Conservation (phyloP, 2,888 invertebrate genomes). For the Chymomyza amoena region DNA sequence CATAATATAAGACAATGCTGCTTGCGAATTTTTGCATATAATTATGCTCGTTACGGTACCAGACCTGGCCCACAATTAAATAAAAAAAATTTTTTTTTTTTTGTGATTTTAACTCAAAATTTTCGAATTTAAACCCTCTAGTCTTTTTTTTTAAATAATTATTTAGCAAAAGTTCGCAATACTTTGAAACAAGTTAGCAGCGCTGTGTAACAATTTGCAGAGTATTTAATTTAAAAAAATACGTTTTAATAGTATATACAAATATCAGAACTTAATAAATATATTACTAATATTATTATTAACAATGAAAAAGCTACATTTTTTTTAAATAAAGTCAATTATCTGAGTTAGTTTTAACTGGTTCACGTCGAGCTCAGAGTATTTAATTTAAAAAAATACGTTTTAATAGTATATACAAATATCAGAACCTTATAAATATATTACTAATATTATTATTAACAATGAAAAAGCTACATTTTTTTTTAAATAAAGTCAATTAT, state of each 20-base stretch:
- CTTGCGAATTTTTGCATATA: constrained; percentile 9
- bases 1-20: constrained; percentile 16
- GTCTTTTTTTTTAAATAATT: constrained; percentile 21
- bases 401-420: neutral
- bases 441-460: neutral
- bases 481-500: neutral
- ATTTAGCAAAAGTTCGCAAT: constrained; percentile 13
- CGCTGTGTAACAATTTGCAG: neutral
- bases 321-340: neutral
- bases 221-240: neutral
- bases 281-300: neutral
- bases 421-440: neutral
- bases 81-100: neutral
- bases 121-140: constrained; percentile 31
- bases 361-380: too few species aligned
- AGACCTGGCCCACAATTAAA: neutral
- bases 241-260: neutral
- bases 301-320: neutral
- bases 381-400: neutral
- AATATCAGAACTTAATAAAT: neutral
- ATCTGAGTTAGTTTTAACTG: too few species aligned
- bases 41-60: neutral
- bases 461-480: neutral
- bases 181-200: neutral
- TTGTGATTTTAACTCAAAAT: constrained; percentile 27